phyloP scores from a whole-genome alignment of 2,797 vertebrate species.

The Coilia nasus region DNA sequence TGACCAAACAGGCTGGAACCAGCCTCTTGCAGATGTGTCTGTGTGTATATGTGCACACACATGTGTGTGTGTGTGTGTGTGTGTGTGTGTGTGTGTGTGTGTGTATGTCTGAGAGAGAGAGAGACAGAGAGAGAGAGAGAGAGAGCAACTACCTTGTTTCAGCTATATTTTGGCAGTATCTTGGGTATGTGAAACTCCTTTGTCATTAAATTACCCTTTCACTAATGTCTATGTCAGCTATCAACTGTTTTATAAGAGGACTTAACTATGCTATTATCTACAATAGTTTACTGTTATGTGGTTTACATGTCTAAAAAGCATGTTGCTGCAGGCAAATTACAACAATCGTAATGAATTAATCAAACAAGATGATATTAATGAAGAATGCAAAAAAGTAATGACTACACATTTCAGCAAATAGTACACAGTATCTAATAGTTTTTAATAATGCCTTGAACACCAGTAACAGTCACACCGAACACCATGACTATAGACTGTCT shows the following conservation, averaged over 20 bases:
- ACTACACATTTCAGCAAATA: background rate
- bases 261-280: background rate
- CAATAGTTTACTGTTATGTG: background rate
- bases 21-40: slow-evolving; percentile 25
- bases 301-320: background rate
- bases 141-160: background rate
- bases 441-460: background rate
- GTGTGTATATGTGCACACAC: slow-evolving; percentile 11
- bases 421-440: no score
- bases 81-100: background rate
- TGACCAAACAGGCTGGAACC: slow-evolving; percentile 10
- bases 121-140: background rate
- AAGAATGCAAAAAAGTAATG: background rate
- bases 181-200: no score
- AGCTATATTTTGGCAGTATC: background rate
- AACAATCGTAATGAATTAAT: background rate
- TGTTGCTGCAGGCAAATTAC: background rate
- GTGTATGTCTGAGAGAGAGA: background rate
- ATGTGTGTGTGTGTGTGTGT: background rate
- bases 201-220: background rate
- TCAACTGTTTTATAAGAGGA: background rate
- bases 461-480: background rate
- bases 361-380: background rate
- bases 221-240: background rate
- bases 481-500: no score